Evolutionary conservation across 2,888 invertebrate species (phyloP), one percentile per base, ranked within the genome.

Genomic region (Limnephilus auricula): DNA sequence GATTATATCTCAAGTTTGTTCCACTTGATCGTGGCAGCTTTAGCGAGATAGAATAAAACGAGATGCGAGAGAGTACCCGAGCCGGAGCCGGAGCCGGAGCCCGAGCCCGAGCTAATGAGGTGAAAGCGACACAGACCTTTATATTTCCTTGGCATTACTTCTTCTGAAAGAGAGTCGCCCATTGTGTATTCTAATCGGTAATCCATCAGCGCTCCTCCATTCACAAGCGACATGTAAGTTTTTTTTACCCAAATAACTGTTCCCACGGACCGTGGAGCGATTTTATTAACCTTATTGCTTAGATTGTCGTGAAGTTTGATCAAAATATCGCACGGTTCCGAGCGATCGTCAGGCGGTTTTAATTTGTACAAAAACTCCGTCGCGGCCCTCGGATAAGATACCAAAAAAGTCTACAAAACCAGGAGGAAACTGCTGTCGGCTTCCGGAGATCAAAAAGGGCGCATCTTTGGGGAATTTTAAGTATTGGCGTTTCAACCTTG

Each of bases 391-490:
- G 40, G 79, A 50, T 31, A 34, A 83, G 37, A 45, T 2, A n/a
- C 45, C 82, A 90, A 90, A 90, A 84, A 90, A 78, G 65, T 15
- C 32, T 65, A 90, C 90, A 83, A 90, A 84, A 50, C 83, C 50
- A 45, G 65, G 90, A 37, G 83, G 78, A 90, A 90, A 65, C 83
- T 45, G 83, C 32, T 31, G 90, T 90, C 90, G 90, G 90, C 90
- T 85, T 65, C 89, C 82, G 90, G 45, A 88, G 83, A 92, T 90
- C 92, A 89, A 85, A 92, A 89, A 89, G 92, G 37, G 80, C 50
- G 85, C 89, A 89, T 65, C 85, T 65, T 90, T 50, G 45, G 32
- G 84, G 92, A 89, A 92, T 92, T 92, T 92, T 92, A 90, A 92
- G 92, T 90, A 90, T 92, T 92, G 92, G 92, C 90, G 85, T 80